Conservation (phyloP, 2,888 invertebrate species). For the Drosophila maculinotata region DNA sequence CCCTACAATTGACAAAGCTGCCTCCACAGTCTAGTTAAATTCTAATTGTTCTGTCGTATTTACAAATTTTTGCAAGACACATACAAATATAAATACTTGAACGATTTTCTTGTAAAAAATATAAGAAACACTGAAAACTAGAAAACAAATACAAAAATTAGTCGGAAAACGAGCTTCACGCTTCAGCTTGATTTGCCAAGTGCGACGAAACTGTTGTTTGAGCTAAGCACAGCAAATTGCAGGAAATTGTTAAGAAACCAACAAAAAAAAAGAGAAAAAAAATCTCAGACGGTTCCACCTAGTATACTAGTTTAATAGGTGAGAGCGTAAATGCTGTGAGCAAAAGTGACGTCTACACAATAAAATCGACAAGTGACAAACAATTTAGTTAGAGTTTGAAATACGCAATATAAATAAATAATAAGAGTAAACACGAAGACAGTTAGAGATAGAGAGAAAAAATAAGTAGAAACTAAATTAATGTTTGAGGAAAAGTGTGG, state of each 20-base stretch:
- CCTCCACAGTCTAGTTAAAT: slow-evolving; percentile 42
- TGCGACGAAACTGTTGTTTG: slow-evolving; percentile 46
- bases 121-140: slow-evolving; percentile 9
- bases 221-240: slow-evolving; percentile 63
- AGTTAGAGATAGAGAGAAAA: too few species aligned
- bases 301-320: slow-evolving; percentile 60
- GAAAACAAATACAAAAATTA: slow-evolving; percentile 17
- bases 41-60: slow-evolving; percentile 61
- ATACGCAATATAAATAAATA: slow-evolving; percentile 48
- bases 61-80: slow-evolving; percentile 31
- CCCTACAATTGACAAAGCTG: too few species aligned
- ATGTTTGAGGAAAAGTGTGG: too few species aligned
- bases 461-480: too few species aligned
- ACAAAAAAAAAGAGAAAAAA: slow-evolving; percentile 13
- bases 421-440: too few species aligned
- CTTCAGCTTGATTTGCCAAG: slow-evolving; percentile 58
- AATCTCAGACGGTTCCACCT: slow-evolving; percentile 63
- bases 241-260: slow-evolving; percentile 46
- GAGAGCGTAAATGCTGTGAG: slow-evolving; percentile 18
- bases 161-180: slow-evolving; percentile 36
- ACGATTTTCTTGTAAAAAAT: slow-evolving; percentile 18
- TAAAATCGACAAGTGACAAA: slow-evolving; percentile 42
- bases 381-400: slow-evolving; percentile 60
- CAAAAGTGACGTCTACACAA: slow-evolving; percentile 25
- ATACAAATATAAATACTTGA: slow-evolving; percentile 20